These are phyloP conservation scores for Sinhomidia bicolor DNA, from an alignment of 2,888 invertebrate species.

Conservation along the genomic window DNA sequence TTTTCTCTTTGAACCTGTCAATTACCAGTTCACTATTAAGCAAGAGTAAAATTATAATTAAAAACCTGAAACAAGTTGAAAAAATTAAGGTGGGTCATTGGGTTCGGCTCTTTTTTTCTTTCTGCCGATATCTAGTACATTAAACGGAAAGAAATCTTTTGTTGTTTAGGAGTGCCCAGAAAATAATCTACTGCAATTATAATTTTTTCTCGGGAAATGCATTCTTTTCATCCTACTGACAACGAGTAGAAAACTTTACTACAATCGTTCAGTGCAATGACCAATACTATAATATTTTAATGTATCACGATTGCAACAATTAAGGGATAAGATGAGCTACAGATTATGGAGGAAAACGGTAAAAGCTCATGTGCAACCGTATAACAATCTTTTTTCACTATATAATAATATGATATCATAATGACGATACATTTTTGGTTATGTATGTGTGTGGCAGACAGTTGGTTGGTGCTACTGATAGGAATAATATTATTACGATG, in stretches of 20 bases:
- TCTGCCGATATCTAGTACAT: not conserved
- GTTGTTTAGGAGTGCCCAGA: not conserved
- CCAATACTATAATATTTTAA: constrained; percentile 13
- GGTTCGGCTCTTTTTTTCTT: not conserved
- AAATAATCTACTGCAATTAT: not conserved
- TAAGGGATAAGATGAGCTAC: not conserved
- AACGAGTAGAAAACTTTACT: not conserved
- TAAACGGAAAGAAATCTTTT: not conserved
- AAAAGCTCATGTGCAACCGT: not conserved
- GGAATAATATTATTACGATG: not conserved
- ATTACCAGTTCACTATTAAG: not conserved
- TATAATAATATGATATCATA: not conserved
- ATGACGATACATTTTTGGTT: not conserved
- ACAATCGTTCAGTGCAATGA: constrained; percentile 8
- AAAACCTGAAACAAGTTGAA: not conserved
- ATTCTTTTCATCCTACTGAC: constrained; percentile 16
- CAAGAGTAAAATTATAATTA: constrained; percentile 19
- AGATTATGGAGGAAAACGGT: constrained; percentile 5
- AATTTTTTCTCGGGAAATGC: constrained; percentile 21
- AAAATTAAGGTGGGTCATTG: constrained; percentile 7
- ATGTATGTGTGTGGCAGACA: not conserved
- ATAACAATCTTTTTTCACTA: not conserved
- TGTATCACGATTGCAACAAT: not conserved
- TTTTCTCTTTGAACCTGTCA: not conserved
- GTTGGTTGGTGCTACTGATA: not conserved